phyloP scores from a whole-genome alignment of 2,113 vertebrate species.

The Clarias gariepinus region DNA sequence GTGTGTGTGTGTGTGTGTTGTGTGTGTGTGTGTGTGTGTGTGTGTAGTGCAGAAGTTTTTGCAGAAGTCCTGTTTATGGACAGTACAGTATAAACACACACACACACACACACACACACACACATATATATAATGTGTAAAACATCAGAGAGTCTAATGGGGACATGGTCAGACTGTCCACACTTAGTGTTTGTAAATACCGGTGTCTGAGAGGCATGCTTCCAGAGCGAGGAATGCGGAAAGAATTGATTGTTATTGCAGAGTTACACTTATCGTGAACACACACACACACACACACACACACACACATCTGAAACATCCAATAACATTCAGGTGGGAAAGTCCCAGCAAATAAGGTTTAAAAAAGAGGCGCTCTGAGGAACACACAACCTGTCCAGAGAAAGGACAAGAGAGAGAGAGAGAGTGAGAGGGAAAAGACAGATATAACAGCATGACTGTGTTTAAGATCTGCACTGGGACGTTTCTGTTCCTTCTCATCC shows the following conservation, averaged over 20 bases:
- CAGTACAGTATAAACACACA: neutral
- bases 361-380: neutral
- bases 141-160: neutral
- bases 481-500: slow-evolving; percentile 23
- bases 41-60: neutral
- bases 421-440: neutral
- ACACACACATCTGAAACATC: neutral
- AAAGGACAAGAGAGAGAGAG: neutral
- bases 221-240: slow-evolving; percentile 12
- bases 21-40: too few relatives aligned
- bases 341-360: neutral
- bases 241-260: neutral
- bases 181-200: too few relatives aligned
- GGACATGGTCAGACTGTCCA: neutral
- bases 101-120: neutral
- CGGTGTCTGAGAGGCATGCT: neutral
- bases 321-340: neutral
- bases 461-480: neutral
- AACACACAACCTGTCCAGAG: neutral
- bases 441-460: neutral
- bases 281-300: neutral
- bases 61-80: too few relatives aligned
- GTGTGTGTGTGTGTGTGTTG: too few relatives aligned
- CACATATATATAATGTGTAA: neutral
- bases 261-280: neutral